These are phyloP conservation scores for Drosophila trichaetosa DNA, from an alignment of 2,888 invertebrate genomes.

Conservation along the genomic window DNA sequence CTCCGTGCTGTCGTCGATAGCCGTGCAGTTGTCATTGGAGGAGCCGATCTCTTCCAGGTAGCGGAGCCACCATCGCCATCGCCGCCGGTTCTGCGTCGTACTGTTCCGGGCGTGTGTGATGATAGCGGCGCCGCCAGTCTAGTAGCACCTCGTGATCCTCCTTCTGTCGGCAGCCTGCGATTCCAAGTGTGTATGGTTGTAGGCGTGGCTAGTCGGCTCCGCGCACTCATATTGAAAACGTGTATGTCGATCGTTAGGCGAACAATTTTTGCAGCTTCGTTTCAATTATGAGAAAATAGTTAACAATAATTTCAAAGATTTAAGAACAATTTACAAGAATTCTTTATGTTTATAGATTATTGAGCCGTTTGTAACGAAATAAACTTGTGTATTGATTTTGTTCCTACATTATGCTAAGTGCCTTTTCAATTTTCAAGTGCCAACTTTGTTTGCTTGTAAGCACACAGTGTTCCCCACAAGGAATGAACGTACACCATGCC, in stretches of 20 bases:
- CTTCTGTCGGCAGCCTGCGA: slow-evolving; percentile 4
- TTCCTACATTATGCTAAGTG: no score
- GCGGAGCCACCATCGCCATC: slow-evolving; percentile 67
- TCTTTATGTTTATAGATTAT: slow-evolving; percentile 2
- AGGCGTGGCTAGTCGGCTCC: slow-evolving; percentile 3
- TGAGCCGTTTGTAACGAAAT: slow-evolving; percentile 5
- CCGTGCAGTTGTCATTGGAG: neutral
- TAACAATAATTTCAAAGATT: slow-evolving; percentile 24
- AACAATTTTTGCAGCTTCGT: slow-evolving; percentile 41
- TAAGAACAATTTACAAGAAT: slow-evolving; percentile 29
- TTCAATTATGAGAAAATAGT: neutral
- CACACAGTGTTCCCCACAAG: neutral
- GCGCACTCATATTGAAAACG: slow-evolving; percentile 45
- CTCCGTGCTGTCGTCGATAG: neutral
- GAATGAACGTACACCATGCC: neutral
- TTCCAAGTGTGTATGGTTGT: neutral
- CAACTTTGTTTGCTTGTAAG: slow-evolving; percentile 1
- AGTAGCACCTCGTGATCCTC: slow-evolving; percentile 20
- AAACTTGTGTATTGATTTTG: slow-evolving; percentile 1
- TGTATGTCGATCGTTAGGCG: slow-evolving; percentile 46
- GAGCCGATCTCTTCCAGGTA: slow-evolving; percentile 36
- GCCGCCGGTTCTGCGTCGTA: slow-evolving; percentile 48
- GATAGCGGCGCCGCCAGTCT: slow-evolving; percentile 51
- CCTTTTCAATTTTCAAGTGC: neutral
- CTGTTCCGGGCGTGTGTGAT: slow-evolving; percentile 48